phyloP scores from a whole-genome alignment of 2,113 vertebrate genomes.

The Chunga burmeisteri region DNA sequence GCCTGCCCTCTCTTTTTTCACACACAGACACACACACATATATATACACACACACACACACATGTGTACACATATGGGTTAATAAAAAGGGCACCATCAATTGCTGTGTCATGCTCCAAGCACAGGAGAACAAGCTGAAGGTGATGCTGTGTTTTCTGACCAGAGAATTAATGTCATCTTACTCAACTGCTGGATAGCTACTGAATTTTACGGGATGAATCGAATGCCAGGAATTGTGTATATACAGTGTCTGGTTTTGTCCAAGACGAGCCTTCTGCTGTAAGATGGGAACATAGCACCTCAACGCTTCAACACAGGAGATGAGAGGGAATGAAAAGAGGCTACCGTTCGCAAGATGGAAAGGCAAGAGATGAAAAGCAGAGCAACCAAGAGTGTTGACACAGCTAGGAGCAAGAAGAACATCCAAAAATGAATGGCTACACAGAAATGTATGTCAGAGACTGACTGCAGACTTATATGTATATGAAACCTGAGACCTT shows the following conservation, averaged over 20 bases:
- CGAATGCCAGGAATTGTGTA: neutral
- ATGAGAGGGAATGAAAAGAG: neutral
- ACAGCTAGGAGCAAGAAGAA: neutral
- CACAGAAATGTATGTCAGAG: fast-evolving
- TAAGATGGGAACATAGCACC: neutral
- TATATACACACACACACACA: neutral
- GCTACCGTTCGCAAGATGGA: neutral
- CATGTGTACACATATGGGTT: too few species aligned
- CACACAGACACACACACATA: too few species aligned
- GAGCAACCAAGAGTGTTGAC: neutral
- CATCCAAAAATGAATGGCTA: fast-evolving
- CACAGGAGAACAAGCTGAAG: neutral
- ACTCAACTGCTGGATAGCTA: neutral
- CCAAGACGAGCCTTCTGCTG: neutral
- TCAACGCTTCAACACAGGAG: neutral
- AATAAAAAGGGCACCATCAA: neutral
- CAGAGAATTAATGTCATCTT: neutral
- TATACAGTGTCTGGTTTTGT: neutral
- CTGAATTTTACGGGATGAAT: neutral
- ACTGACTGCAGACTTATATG: neutral
- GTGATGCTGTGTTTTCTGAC: neutral
- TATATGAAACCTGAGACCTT: neutral
- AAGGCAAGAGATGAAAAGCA: neutral
- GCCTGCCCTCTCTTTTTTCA: neutral
- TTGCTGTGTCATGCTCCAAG: neutral